Conservation (phyloP, 1,140 invertebrate genomes). For the Tetramorium alpestre region DNA sequence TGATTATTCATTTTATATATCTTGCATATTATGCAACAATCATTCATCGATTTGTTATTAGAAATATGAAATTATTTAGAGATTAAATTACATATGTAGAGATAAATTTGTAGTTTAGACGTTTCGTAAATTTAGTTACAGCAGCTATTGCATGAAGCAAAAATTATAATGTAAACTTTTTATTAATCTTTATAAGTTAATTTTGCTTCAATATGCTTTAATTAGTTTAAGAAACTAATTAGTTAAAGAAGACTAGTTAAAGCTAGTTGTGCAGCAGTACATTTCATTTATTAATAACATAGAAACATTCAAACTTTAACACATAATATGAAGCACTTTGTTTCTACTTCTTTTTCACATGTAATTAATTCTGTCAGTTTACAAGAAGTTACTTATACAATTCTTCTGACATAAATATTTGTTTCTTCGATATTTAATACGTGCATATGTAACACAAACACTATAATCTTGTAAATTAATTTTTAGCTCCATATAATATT, state of each 20-base stretch:
- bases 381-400: not conserved
- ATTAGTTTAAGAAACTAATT: not conserved
- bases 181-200: not conserved
- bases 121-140: not conserved
- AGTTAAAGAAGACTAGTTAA: not conserved
- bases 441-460: not conserved
- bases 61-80: not conserved
- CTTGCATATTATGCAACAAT: not conserved
- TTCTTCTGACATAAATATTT: not conserved
- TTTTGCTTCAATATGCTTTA: not conserved
- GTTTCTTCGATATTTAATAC: not conserved
- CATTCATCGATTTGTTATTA: not conserved
- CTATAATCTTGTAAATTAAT: not conserved
- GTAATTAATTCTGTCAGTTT: conserved; percentile 16
- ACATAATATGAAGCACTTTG: not conserved
- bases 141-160: conserved; percentile 11
- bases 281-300: not conserved
- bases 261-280: not conserved
- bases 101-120: conserved; percentile 24
- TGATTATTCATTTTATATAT: not conserved
- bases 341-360: not conserved
- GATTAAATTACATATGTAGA: conserved; percentile 14
- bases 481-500: not conserved
- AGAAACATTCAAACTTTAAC: not conserved
- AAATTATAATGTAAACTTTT: conserved; percentile 2